phyloP scores from a whole-genome alignment of 2,113 vertebrate genomes.

The Melanocharis versteri region DNA sequence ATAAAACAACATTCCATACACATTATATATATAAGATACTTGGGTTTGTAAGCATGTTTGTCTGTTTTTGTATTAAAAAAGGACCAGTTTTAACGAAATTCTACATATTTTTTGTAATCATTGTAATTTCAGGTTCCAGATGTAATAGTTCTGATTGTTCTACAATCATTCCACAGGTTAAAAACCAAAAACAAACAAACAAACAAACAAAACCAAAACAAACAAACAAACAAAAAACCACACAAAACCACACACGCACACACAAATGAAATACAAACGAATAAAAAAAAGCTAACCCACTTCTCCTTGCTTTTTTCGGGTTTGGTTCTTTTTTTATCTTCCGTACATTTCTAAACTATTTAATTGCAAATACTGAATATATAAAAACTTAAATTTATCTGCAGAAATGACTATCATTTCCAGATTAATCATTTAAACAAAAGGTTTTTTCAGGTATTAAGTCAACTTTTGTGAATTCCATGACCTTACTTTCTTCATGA shows the following conservation, averaged over 20 bases:
- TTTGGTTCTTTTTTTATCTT: background rate
- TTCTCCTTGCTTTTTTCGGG: rapidly evolving
- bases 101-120: background rate
- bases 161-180: background rate
- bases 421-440: background rate
- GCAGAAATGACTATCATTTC: background rate
- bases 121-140: background rate
- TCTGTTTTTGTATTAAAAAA: background rate
- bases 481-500: background rate
- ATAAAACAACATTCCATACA: background rate
- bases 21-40: background rate
- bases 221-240: too few species aligned
- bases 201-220: background rate
- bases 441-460: background rate
- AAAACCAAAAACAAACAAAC: background rate
- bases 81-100: background rate
- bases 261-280: background rate
- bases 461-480: background rate
- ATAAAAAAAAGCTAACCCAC: background rate
- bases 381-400: background rate
- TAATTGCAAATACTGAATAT: background rate
- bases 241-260: rapidly evolving
- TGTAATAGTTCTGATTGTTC: background rate
- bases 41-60: background rate
- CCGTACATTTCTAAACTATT: background rate